Conservation (phyloP, 2,888 invertebrate genomes). For the Agonum fuliginosum region DNA sequence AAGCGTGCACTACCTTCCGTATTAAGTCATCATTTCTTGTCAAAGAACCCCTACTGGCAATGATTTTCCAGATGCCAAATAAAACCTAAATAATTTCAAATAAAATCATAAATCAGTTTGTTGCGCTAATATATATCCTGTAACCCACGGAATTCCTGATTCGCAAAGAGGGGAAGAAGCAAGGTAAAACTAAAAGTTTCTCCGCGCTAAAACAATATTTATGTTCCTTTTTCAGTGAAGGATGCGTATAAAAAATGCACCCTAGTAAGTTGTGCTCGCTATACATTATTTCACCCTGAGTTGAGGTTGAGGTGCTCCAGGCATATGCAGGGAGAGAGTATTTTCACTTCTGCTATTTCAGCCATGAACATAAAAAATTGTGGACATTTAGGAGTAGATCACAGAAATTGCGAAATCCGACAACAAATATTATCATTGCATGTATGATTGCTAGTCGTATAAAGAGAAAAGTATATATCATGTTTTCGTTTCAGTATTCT, state of each 20-base stretch:
- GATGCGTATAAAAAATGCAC: constrained; percentile 57
- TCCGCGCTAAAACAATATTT: constrained; percentile 57
- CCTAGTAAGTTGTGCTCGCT: constrained; percentile 3
- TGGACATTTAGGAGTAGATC: no score
- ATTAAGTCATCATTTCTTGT: constrained; percentile 28
- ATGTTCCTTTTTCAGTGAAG: constrained; percentile 51
- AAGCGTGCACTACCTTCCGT: not conserved
- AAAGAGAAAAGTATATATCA: no score
- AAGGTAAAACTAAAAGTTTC: constrained; percentile 31
- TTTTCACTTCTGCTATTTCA: no score
- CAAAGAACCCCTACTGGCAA: constrained; percentile 11
- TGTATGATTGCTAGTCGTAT: no score
- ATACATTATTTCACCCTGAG: constrained; percentile 46
- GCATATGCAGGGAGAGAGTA: constrained; percentile 21
- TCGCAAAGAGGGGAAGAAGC: not conserved
- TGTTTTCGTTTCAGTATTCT: no score
- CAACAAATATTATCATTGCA: no score
- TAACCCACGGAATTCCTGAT: not conserved
- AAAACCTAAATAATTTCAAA: constrained; percentile 42
- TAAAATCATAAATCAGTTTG: constrained; percentile 45
- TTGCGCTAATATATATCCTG: constrained; percentile 24
- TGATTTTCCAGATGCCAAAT: constrained; percentile 34
- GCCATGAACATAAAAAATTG: no score
- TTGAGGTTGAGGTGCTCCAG: not conserved
- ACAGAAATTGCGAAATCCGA: no score